A percentile compares a stretch with the other conserved stretches of the same genome.
These are phyloP conservation scores for Vireo altiloquus DNA, from an alignment of 2,113 vertebrate genomes.

Conservation along the genomic window DNA sequence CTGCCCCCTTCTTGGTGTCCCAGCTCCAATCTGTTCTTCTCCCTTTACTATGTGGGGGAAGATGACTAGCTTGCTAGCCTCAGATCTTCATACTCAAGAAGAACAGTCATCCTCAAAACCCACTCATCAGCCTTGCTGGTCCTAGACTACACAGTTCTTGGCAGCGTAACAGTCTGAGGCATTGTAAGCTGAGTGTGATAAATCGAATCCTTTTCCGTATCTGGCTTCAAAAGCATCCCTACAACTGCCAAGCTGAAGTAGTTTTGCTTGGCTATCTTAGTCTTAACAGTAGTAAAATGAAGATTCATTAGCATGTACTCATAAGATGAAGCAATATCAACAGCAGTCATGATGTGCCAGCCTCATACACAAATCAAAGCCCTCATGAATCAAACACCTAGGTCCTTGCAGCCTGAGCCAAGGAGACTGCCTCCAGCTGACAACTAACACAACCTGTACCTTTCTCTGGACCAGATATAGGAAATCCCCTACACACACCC, in stretches of 20 bases:
- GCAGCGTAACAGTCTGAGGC: neutral
- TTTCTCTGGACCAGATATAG: neutral
- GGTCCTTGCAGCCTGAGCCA: neutral
- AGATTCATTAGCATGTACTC: neutral
- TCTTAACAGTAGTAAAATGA: neutral
- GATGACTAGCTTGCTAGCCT: neutral
- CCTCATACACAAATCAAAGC: neutral
- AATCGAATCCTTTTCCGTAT: neutral
- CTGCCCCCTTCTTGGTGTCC: neutral
- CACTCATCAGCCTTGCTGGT: neutral
- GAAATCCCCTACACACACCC: accelerated
- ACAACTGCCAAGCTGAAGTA: neutral
- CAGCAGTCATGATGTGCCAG: neutral
- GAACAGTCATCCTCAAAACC: neutral
- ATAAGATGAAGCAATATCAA: neutral
- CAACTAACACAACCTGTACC: neutral
- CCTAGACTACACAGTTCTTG: neutral
- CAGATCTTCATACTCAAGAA: neutral
- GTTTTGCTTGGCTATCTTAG: neutral
- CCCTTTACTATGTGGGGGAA: accelerated
- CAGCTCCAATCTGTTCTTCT: neutral
- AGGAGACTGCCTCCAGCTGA: neutral
- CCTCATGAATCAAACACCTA: neutral
- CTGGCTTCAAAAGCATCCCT: neutral
- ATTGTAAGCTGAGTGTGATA: neutral